Percentiles rank a stretch among this genome's conserved stretches.
phyloP scores from a whole-genome alignment of 2,113 vertebrate genomes.

The Isichthys henryi region DNA sequence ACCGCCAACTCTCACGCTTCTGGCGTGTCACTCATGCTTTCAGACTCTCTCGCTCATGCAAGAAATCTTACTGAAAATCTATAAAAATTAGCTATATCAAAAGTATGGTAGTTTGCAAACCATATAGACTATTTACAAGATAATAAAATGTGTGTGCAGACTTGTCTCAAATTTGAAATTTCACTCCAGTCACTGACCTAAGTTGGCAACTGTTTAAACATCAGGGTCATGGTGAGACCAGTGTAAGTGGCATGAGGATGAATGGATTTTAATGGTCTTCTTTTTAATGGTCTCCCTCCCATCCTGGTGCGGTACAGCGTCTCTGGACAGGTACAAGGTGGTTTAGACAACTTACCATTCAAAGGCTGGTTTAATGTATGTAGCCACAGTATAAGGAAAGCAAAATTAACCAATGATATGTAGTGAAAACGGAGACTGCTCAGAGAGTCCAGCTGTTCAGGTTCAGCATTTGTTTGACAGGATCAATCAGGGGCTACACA shows the following conservation, averaged over 20 bases:
- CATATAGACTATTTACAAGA: background rate
- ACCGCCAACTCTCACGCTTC: background rate
- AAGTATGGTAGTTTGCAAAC: background rate
- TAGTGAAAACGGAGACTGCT: background rate
- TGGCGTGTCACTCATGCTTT: background rate
- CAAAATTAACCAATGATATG: background rate
- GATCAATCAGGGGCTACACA: conserved; percentile 7
- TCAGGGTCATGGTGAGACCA: background rate
- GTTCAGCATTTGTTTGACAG: background rate
- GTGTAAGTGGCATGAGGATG: background rate
- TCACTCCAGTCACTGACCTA: background rate
- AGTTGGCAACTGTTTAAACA: background rate
- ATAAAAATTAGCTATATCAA: background rate
- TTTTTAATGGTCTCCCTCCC: background rate
- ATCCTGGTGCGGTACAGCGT: background rate
- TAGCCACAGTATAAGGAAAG: background rate
- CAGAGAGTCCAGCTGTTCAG: background rate
- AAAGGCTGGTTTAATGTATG: background rate
- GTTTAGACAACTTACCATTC: background rate
- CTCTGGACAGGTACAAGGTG: background rate
- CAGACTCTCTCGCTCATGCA: background rate
- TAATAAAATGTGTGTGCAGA: background rate
- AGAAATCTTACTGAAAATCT: background rate
- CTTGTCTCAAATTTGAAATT: background rate
- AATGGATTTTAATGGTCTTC: background rate